Base-by-base conservation (phyloP, 2,888 invertebrate genomes). In the Bellardia bayeri region DNA sequence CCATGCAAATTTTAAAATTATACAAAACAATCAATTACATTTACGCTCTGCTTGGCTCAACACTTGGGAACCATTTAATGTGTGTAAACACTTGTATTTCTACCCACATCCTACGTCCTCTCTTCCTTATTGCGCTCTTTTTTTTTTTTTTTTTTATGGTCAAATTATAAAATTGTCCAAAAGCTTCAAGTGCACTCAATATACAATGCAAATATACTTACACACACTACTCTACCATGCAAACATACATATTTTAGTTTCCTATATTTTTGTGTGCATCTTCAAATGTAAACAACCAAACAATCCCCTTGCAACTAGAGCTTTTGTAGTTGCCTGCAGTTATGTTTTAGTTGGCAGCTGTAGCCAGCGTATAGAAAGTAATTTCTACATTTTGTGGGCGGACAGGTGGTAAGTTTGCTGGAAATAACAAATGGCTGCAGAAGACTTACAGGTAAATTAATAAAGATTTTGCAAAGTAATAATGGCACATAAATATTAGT, bases 401-500 rank as follows among this genome's bases (percentile, higher is more conserved):
- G 71, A 71, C 71, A 63, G 80, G 40, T 61, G 63, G 42, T 14
- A 72, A n/a, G 54, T 33, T 16, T 63, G 37, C n/a, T 71, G 30
- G 9, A 40, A 54, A 23, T 63, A 54, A 80, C 71, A 56, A 71
- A 63, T 71, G 42, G 23, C 16, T n/a, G 16, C 9, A 42, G 14
- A 54, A 63, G 56, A 71, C 23, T n/a, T 40, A 51, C 23, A 63
- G 63, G 71, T 71, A 72, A 64, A 72, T 81, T 81, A 81, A 72
- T 64, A 81, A 81, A 64, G 51, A 81, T 64, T 23, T 72, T 81
- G 40, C 33, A 64, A 72, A 54, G 30, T 54, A 33, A 40, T 54
- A 72, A 81, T 71, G 72, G 63, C 9, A 16, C 72, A 81, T 72
- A 72, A 81, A 81, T 81, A 81, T 81, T 81, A 54, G 72, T 64